Evolutionary conservation across 30 jellyfish, hydroid and myxozoan genomes (phyloP).

Genomic region (Pseudorhiza aurosa): DNA sequence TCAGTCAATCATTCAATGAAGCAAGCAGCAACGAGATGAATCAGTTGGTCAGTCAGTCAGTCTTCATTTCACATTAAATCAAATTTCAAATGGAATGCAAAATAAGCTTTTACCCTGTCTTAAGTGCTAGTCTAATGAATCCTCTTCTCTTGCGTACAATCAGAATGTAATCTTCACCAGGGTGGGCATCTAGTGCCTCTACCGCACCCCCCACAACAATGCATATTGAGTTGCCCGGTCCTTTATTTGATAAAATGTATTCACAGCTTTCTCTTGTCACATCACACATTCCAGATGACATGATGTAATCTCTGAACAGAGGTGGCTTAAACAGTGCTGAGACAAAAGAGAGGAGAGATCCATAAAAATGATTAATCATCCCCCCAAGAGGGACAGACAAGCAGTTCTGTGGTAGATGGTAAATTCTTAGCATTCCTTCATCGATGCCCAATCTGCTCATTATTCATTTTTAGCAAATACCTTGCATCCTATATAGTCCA

Average conservation of each 20-base stretch:
- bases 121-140: slow-evolving; percentile 75
- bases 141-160: slow-evolving; percentile 76
- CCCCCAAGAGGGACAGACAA: no score
- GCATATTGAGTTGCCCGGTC: slow-evolving; percentile 83
- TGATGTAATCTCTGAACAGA: slow-evolving; percentile 77
- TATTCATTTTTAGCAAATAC: no score
- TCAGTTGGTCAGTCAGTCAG: no score
- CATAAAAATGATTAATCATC: no score
- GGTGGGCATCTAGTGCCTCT: slow-evolving; percentile 86
- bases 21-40: no score
- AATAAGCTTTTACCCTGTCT: slow-evolving; percentile 66
- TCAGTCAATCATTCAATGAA: no score
- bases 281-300: slow-evolving; percentile 90
- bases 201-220: slow-evolving; percentile 93
- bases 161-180: slow-evolving; percentile 58
- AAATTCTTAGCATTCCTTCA: no score
- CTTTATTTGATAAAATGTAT: slow-evolving; percentile 60
- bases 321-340: slow-evolving; percentile 90
- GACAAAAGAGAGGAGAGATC: not conserved
- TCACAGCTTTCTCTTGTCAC: slow-evolving; percentile 85
- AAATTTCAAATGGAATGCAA: not conserved
- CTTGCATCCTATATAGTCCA: no score
- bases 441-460: no score
- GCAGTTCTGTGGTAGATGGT: no score
- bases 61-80: no score